phyloP scores from a whole-genome alignment of 2,113 vertebrate genomes.

The Antennarius striatus region DNA sequence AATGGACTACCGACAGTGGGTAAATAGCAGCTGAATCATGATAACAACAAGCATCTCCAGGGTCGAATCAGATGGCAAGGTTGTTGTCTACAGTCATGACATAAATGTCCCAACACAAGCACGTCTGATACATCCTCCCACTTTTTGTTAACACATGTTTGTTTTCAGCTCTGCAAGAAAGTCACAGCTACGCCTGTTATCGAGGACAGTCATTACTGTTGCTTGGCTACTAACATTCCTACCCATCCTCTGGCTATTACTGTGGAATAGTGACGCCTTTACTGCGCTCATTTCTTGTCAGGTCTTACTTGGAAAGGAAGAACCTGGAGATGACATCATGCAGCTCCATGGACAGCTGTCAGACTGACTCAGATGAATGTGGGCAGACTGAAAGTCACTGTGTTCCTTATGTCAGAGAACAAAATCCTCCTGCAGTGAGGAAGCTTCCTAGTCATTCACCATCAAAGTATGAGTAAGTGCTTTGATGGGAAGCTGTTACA shows the following conservation, averaged over 20 bases:
- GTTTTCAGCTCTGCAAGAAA: conserved; percentile 39
- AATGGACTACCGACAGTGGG: conserved; percentile 28
- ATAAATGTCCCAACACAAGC: conserved; percentile 29
- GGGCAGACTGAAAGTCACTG: conserved; percentile 60
- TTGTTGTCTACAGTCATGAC: conserved; percentile 19
- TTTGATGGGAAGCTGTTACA: conserved; percentile 34
- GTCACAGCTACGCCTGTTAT: conserved; percentile 32
- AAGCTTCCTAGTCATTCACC: conserved; percentile 49
- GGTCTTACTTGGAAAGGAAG: conserved; percentile 32
- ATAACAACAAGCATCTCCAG: conserved; percentile 25
- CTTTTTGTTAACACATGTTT: conserved; percentile 42
- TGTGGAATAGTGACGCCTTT: conserved; percentile 45
- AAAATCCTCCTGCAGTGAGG: conserved; percentile 50
- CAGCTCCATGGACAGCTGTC: conserved; percentile 62
- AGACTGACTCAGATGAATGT: conserved; percentile 72
- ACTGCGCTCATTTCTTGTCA: conserved; percentile 45
- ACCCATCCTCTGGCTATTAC: conserved; percentile 24
- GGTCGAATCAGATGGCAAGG: conserved; percentile 35
- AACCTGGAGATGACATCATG: conserved; percentile 64
- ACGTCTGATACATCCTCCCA: conserved; percentile 35
- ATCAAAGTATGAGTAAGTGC: conserved; percentile 57
- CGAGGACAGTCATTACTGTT: conserved; percentile 42
- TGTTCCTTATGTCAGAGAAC: conserved; percentile 62
- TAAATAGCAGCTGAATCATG: conserved; percentile 31
- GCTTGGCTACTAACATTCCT: conserved; percentile 26